A percentile compares a stretch with the other conserved stretches of the same genome.
Conservation (phyloP, 2,888 invertebrate genomes). For the Lasioglossum lativentre region DNA sequence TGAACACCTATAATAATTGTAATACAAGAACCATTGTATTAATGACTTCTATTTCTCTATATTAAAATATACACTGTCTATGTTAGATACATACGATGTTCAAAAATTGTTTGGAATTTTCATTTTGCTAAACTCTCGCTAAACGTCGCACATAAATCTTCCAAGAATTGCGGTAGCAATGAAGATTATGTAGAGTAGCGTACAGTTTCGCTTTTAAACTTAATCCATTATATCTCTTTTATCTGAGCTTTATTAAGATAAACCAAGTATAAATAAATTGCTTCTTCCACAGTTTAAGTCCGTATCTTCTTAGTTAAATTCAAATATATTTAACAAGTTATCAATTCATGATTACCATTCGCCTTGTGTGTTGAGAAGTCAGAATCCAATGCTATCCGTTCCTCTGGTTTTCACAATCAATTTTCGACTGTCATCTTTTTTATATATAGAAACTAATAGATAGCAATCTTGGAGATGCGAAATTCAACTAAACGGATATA, state of each 20-base stretch:
- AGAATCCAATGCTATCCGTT: conserved; percentile 71
- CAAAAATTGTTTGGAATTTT: conserved; percentile 50
- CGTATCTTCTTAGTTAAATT: conserved; percentile 78
- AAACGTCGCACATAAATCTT: conserved; percentile 34
- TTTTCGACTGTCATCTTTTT: conserved; percentile 64
- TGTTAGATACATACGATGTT: conserved; percentile 39
- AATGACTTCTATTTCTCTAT: conserved; percentile 46
- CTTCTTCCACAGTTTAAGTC: conserved; percentile 72
- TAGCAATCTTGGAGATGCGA: conserved; percentile 75
- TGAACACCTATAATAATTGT: conserved; percentile 65
- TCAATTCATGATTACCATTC: conserved; percentile 67
- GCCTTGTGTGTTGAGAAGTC: conserved; percentile 62
- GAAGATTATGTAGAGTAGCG: conserved; percentile 54
- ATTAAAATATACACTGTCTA: conserved; percentile 55
- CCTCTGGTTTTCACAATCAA: conserved; percentile 64
- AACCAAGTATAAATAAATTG: conserved; percentile 72
- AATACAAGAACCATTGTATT: conserved; percentile 50
- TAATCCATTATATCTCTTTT: conserved; percentile 54
- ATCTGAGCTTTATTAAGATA: conserved; percentile 62
- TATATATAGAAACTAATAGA: conserved; percentile 79
- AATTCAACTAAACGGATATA: conserved; percentile 73
- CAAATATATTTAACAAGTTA: conserved; percentile 80
- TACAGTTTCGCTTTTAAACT: conserved; percentile 70
- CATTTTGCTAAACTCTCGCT: conserved; percentile 25
- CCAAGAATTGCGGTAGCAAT: conserved; percentile 55